Conservation (phyloP, 2,888 invertebrate genomes). For the Tipula unca region DNA sequence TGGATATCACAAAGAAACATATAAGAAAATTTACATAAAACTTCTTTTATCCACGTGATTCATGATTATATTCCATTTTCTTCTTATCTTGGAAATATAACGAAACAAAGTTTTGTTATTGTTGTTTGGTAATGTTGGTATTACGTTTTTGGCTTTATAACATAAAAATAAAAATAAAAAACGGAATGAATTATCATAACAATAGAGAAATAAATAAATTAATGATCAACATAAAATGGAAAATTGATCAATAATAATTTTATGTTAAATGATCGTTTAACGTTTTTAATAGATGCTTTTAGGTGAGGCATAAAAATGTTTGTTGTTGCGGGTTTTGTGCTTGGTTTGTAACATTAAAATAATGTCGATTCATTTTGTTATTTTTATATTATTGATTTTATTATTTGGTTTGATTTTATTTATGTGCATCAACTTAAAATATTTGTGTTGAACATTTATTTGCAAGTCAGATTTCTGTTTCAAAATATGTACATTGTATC, state of each 20-base stretch:
- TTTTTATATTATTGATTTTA: conserved; percentile 3
- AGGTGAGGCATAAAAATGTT: neutral
- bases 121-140: neutral
- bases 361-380: conserved; percentile 14
- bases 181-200: neutral
- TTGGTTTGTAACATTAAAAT: neutral
- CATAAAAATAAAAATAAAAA: neutral
- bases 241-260: conserved; percentile 14
- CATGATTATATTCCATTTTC: neutral
- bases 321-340: neutral
- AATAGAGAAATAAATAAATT: neutral
- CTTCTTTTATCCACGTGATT: neutral
- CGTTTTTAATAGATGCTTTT: conserved; percentile 8
- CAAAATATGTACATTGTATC: no score
- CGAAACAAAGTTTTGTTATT: neutral
- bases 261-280: conserved; percentile 8
- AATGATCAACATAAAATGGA: conserved; percentile 8
- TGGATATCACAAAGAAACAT: neutral
- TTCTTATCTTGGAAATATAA: neutral
- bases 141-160: neutral
- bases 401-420: neutral
- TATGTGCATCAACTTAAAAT: neutral
- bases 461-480: neutral
- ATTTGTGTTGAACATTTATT: neutral
- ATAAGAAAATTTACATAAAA: neutral